These are phyloP conservation scores for Cliona cf. orientalis DNA, from an alignment of 37 sponge, comb jelly and placozoan species.

Conservation along the genomic window DNA sequence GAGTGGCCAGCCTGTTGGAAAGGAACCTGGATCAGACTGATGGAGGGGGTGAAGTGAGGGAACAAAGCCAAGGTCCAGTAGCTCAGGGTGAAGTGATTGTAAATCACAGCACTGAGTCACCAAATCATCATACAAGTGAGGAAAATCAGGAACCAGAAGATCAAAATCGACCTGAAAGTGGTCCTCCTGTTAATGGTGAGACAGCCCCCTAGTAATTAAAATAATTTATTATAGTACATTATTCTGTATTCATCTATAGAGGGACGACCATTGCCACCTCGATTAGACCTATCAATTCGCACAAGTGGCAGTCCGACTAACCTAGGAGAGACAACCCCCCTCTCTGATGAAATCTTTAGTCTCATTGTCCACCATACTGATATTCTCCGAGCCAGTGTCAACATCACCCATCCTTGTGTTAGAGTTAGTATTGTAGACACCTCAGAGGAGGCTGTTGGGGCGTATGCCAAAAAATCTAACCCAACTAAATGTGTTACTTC, in stretches of 20 bases:
- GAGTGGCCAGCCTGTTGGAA: conserved; percentile 22
- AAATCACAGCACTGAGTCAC: no score
- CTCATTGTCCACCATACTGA: conserved; percentile 64
- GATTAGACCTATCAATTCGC: no score
- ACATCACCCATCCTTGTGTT: conserved; percentile 69
- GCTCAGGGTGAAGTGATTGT: background rate
- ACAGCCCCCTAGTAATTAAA: no score
- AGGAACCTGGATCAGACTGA: conserved; percentile 18
- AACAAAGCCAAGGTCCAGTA: background rate
- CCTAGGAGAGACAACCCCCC: no score
- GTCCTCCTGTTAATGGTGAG: no score
- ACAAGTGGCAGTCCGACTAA: no score
- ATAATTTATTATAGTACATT: no score
- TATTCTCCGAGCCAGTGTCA: conserved; percentile 51
- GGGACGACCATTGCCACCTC: no score
- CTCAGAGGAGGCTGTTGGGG: conserved; percentile 2
- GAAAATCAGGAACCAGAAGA: no score
- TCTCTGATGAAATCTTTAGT: conserved; percentile 28
- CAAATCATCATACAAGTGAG: no score
- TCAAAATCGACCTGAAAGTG: no score
- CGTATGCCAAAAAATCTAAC: conserved; percentile 50
- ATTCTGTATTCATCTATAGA: no score
- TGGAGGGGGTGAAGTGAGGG: background rate
- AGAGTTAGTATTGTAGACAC: conserved; percentile 64
- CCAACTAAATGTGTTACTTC: conserved; percentile 65